Conservation (phyloP, 2,888 invertebrate species). For the Punctoribates punctum region DNA sequence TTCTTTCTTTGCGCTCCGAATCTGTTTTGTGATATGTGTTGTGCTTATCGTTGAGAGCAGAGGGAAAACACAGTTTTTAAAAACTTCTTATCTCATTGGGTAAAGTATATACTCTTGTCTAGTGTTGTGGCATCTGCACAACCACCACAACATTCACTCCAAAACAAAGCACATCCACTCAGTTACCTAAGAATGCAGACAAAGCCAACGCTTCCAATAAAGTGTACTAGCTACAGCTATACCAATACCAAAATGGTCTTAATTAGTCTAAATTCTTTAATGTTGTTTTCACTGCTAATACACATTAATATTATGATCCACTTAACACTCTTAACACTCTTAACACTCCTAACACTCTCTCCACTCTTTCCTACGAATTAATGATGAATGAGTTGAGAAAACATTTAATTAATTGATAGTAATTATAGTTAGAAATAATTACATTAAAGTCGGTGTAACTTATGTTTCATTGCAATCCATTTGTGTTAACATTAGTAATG, state of each 20-base stretch:
- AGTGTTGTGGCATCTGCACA: slow-evolving; percentile 27
- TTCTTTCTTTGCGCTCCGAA: slow-evolving; percentile 19
- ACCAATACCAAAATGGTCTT: neutral
- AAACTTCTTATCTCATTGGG: slow-evolving; percentile 27
- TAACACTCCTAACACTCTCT: neutral
- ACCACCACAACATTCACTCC: neutral
- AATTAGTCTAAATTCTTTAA: slow-evolving; percentile 22
- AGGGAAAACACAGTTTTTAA: slow-evolving; percentile 15
- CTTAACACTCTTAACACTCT: slow-evolving; percentile 21
- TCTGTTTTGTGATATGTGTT: slow-evolving; percentile 23
- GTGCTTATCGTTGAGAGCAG: slow-evolving; percentile 19
- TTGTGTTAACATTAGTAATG: neutral
- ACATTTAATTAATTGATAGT: slow-evolving; percentile 31
- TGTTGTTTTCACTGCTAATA: neutral
- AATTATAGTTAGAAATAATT: slow-evolving; percentile 32
- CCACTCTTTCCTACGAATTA: slow-evolving; percentile 6
- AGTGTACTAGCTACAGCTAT: neutral
- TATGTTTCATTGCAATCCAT: neutral
- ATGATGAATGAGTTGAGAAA: slow-evolving; percentile 24
- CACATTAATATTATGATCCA: slow-evolving; percentile 27
- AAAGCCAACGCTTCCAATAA: neutral
- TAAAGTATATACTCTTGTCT: neutral
- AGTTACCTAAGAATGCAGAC: neutral
- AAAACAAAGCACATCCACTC: slow-evolving; percentile 2
- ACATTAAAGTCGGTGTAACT: slow-evolving; percentile 5